These are phyloP conservation scores for Eumacrocentrus americanus DNA, from an alignment of 2,888 invertebrate genomes.

Conservation along the genomic window DNA sequence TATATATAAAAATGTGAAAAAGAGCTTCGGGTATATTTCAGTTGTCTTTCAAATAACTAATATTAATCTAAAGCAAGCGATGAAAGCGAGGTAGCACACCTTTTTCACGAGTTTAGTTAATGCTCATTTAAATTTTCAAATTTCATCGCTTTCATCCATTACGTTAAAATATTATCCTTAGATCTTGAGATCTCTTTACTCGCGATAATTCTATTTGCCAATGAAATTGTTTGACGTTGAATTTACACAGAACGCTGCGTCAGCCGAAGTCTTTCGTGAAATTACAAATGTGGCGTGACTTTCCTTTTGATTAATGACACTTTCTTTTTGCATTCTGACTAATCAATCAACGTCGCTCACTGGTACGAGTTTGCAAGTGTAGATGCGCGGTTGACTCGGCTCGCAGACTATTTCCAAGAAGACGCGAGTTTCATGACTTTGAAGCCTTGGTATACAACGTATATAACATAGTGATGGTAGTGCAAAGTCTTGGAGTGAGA, in stretches of 20 bases:
- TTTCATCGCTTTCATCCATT: constrained; percentile 5
- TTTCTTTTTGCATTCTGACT: not conserved
- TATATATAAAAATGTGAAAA: not conserved
- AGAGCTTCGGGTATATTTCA: not conserved
- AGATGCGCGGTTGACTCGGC: not conserved
- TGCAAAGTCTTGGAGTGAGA: not conserved
- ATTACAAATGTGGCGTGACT: not conserved
- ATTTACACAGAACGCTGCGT: not conserved
- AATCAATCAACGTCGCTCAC: constrained; percentile 1
- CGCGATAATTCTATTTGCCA: constrained; percentile 1
- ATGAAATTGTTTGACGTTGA: constrained; percentile 3
- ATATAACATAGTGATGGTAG: not conserved
- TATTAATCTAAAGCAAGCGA: not conserved
- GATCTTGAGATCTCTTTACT: not conserved
- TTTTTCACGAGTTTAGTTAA: not conserved
- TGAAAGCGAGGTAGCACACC: not conserved
- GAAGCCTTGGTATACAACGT: not conserved
- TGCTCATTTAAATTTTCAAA: too few relatives aligned
- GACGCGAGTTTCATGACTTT: not conserved
- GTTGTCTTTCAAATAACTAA: not conserved
- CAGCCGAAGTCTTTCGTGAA: not conserved
- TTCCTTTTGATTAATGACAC: not conserved
- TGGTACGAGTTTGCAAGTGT: not conserved
- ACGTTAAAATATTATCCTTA: not conserved
- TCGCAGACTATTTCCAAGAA: not conserved